Base-by-base conservation (phyloP, 2,888 invertebrate species). In the Oasisia sp. region DNA sequence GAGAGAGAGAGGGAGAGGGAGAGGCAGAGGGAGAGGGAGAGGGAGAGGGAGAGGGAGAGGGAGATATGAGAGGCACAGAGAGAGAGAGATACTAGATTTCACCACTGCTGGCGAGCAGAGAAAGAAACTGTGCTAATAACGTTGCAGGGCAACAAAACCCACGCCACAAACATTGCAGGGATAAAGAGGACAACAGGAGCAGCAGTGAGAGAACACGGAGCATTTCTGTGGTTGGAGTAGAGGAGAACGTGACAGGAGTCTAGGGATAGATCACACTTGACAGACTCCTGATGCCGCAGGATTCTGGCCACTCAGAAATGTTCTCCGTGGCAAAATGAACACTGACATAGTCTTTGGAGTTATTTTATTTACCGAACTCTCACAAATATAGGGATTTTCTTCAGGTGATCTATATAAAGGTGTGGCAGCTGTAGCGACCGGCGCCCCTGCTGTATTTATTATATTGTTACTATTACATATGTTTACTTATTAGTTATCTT, bases 361-460 rank as follows among this genome's bases (percentile, higher is more conserved):
- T 19, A 74, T 74, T n/a, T 19, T 74, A 74, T 74, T 50, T 74
- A 74, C 74, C 27, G 7, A 74, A n/a, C 74, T 74, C 74, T 27
- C 74, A 74, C 74, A 74, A 74, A 74, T 74, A n/a, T 74, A 74
- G 74, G 74, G 74, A 74, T 74, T 74, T 74, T 74, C 74, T 74
- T 74, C 74, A 74, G 74, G 74, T 19, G 74, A 74, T 19, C 27
- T 74, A 74, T 74, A 5, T 74, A 74, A 74, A 74, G 74, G 74
- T 74, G 14, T 74, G 74, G 74, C 27, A 27, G 27, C 74, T 74
- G 74, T 27, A 74, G 14, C 0, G n/a, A 74, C 74, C 27, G n/a
- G 27, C n/a, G 27, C 74, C 74, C 27, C 5, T 74, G 27, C n/a
- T 74, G 74, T 74, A 74, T 74, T 74, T 74, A 74, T 74, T 74